phyloP scores from a whole-genome alignment of 2,113 vertebrate species.

The Alligator mississippiensis region DNA sequence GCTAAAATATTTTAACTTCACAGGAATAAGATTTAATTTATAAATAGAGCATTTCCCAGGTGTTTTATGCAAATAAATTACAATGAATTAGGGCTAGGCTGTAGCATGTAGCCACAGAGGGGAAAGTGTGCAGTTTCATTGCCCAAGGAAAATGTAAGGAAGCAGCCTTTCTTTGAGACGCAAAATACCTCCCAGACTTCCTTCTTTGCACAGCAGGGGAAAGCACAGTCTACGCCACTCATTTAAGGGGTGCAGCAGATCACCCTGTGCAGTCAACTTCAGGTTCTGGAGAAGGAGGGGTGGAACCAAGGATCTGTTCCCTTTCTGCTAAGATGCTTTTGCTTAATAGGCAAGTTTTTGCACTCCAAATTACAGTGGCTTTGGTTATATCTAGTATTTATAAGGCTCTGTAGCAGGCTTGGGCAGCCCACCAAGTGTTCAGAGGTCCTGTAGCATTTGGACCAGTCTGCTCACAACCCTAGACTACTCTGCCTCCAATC shows the following conservation, averaged over 20 bases:
- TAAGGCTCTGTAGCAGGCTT: neutral
- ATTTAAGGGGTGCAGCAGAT: neutral
- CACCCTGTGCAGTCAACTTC: accelerated
- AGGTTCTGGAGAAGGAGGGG: neutral
- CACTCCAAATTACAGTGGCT: neutral
- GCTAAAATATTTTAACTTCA: neutral
- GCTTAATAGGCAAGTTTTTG: neutral
- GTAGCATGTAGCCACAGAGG: neutral
- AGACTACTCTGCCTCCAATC: too few relatives aligned
- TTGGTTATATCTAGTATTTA: neutral
- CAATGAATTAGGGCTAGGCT: neutral
- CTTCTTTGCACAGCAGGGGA: neutral
- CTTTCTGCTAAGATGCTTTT: neutral
- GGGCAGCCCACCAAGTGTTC: too few relatives aligned
- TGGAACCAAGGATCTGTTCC: too few relatives aligned
- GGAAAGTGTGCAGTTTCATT: neutral
- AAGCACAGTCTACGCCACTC: accelerated
- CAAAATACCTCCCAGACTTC: neutral
- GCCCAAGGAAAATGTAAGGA: neutral
- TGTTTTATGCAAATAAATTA: neutral
- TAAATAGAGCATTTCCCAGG: neutral
- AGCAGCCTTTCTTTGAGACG: neutral
- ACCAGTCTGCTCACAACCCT: too few relatives aligned
- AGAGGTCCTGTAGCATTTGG: too few relatives aligned
- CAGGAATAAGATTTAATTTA: neutral